Percentiles rank a stretch among this genome's conserved stretches.
phyloP scores from a whole-genome alignment of 2,888 invertebrate species.

The Allophyes oxyacanthae region DNA sequence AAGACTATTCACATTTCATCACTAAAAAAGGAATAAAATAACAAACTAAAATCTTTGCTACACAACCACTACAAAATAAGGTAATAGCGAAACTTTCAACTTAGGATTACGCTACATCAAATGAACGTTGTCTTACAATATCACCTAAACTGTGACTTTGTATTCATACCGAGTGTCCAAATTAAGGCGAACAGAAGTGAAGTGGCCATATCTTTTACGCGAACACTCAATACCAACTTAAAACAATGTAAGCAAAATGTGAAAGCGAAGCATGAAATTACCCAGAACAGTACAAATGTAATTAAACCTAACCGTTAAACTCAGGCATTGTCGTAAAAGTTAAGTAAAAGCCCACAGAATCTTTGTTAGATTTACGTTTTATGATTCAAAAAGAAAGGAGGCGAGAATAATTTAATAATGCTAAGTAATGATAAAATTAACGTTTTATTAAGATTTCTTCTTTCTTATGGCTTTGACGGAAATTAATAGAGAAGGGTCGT shows the following conservation, averaged over 20 bases:
- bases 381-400: slow-evolving; percentile 67
- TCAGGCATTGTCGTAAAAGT: slow-evolving; percentile 77
- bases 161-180: slow-evolving; percentile 70
- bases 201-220: slow-evolving; percentile 77
- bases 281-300: slow-evolving; percentile 78
- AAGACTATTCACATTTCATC: too few species aligned
- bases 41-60: neutral
- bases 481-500: slow-evolving; percentile 8
- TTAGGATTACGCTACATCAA: slow-evolving; percentile 39
- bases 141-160: slow-evolving; percentile 62
- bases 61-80: slow-evolving; percentile 21
- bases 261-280: slow-evolving; percentile 75
- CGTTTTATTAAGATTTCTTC: slow-evolving; percentile 53
- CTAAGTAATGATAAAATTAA: slow-evolving; percentile 63
- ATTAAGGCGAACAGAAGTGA: slow-evolving; percentile 70
- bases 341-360: slow-evolving; percentile 75
- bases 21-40: neutral
- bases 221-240: slow-evolving; percentile 78
- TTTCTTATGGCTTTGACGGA: slow-evolving; percentile 29
- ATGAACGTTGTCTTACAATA: slow-evolving; percentile 25
- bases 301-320: slow-evolving; percentile 80
- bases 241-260: slow-evolving; percentile 82
- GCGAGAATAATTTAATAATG: slow-evolving; percentile 67
- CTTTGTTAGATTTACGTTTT: slow-evolving; percentile 78
- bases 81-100: slow-evolving; percentile 31